A percentile compares a stretch with the other conserved stretches of the same genome.
Conservation (phyloP, 1,140 invertebrate species). For the Gryllus bimaculatus region DNA sequence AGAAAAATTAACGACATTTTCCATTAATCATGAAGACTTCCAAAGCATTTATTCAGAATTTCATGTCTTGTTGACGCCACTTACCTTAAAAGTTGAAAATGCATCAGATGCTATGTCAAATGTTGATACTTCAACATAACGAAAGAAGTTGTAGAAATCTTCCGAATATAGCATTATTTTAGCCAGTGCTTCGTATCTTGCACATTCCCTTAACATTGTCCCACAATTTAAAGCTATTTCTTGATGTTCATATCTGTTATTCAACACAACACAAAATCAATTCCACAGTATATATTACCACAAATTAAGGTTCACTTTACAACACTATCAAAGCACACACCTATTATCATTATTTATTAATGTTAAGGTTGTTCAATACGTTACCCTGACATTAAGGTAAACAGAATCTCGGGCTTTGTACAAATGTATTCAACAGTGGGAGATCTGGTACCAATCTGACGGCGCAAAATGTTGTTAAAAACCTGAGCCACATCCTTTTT, state of each 20-base stretch:
- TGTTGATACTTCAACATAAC: conserved; percentile 98
- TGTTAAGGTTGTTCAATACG: conserved; percentile 24
- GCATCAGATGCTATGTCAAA: conserved; percentile 99
- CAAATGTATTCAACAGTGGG: conserved; percentile 99
- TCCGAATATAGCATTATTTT: conserved; percentile 97
- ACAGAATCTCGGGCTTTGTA: conserved; percentile 93
- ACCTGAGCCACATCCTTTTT: conserved; percentile 99
- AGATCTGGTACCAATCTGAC: conserved; percentile 94
- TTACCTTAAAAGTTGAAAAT: conserved; percentile 99
- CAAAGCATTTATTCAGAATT: too few species aligned
- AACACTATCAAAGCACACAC: neutral
- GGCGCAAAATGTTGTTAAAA: conserved; percentile 95
- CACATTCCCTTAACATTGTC: conserved; percentile 97
- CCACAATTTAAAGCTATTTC: conserved; percentile 99
- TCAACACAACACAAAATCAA: conserved; percentile 21
- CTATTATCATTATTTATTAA: neutral
- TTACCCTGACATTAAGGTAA: conserved; percentile 92
- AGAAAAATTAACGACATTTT: neutral
- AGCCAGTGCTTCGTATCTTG: conserved; percentile 91
- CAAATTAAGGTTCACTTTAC: neutral
- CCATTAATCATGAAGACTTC: too few species aligned
- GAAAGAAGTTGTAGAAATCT: conserved; percentile 99
- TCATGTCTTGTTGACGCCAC: neutral
- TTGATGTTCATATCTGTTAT: conserved; percentile 87
- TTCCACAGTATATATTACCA: neutral